Conservation (phyloP, 1,140 invertebrate genomes). For the Drosophila obscura region DNA sequence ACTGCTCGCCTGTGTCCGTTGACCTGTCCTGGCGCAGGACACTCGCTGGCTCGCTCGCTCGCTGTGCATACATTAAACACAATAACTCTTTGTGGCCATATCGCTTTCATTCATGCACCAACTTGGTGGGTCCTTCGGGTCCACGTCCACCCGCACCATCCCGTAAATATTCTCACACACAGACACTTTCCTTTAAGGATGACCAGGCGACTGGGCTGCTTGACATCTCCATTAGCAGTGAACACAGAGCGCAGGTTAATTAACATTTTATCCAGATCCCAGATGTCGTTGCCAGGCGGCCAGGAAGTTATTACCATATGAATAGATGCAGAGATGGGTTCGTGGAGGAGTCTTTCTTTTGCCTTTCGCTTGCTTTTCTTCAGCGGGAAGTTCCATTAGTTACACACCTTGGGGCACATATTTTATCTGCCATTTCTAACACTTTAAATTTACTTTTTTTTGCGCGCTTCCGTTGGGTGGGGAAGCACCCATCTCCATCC, state of each 20-base stretch:
- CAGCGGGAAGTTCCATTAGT: background rate
- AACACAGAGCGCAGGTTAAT: constrained; percentile 19
- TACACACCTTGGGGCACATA: too few relatives aligned
- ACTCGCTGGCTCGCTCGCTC: background rate
- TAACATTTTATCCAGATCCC: constrained; percentile 21
- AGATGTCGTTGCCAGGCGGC: background rate
- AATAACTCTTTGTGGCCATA: constrained; percentile 68
- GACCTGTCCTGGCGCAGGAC: background rate
- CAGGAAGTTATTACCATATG: constrained; percentile 34
- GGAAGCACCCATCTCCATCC: too few relatives aligned
- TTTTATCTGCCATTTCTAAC: too few relatives aligned
- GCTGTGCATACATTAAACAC: constrained; percentile 71
- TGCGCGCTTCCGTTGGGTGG: too few relatives aligned
- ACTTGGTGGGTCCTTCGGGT: constrained; percentile 59
- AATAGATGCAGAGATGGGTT: background rate
- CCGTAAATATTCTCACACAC: constrained; percentile 42
- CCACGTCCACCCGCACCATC: background rate
- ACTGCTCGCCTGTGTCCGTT: constrained; percentile 25
- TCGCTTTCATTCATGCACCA: constrained; percentile 43
- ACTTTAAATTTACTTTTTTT: too few relatives aligned
- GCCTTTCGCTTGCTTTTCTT: too few relatives aligned
- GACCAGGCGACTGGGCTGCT: background rate
- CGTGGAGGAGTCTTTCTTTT: too few relatives aligned
- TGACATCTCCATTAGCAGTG: constrained; percentile 36
- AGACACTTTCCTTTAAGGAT: background rate